Percentiles rank a stretch among this genome's conserved stretches.
Conservation (phyloP, 2,113 vertebrate genomes). For the Dromas ardeola region DNA sequence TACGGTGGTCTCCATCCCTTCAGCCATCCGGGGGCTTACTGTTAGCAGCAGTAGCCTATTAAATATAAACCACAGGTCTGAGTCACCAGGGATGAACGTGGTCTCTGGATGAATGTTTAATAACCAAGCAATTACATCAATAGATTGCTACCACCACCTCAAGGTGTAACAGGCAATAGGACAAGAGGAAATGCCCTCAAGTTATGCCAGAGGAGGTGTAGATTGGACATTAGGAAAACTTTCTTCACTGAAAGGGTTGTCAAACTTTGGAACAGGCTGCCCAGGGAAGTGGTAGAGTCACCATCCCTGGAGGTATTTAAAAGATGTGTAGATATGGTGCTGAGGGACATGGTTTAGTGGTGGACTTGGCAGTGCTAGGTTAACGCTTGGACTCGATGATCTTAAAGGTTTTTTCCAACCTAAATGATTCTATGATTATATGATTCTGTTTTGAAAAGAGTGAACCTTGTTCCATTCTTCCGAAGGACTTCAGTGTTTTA, state of each 20-base stretch:
- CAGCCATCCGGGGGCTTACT: not conserved
- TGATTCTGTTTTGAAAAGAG: not conserved
- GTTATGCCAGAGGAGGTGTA: not conserved
- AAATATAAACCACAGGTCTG: not conserved
- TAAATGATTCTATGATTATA: not conserved
- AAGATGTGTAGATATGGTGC: not conserved
- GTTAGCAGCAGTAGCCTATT: not conserved
- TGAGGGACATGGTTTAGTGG: not conserved
- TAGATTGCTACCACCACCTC: not conserved
- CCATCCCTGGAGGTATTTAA: not conserved
- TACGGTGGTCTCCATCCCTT: not conserved
- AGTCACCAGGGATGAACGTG: accelerated
- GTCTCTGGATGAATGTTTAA: not conserved
- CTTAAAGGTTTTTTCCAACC: not conserved
- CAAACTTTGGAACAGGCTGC: not conserved
- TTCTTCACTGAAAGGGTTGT: not conserved
- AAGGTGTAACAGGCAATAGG: not conserved
- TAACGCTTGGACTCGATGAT: not conserved
- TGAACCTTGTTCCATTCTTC: not conserved
- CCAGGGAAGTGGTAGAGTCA: not conserved
- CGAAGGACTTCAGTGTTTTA: not conserved
- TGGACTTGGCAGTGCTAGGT: not conserved
- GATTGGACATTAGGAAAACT: not conserved
- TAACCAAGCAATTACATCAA: not conserved
- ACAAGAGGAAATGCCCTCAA: not conserved